phyloP scores from a whole-genome alignment of 2,888 invertebrate genomes.

The Dasypogon diadema region DNA sequence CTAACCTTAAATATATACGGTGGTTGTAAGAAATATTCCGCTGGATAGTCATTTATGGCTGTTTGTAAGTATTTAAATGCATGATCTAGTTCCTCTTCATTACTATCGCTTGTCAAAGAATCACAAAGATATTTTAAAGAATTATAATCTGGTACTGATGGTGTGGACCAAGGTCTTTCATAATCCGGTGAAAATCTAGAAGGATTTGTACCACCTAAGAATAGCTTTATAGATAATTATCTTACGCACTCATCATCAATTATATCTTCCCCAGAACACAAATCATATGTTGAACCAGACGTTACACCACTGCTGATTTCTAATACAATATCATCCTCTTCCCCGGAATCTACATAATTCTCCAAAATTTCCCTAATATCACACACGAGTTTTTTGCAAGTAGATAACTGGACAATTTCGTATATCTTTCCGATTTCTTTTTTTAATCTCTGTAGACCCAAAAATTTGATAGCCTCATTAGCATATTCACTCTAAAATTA shows the following conservation, averaged over 20 bases:
- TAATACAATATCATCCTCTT: neutral
- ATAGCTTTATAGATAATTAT: too few species aligned
- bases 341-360: conserved; percentile 12
- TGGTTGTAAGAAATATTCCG: conserved; percentile 65
- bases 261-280: neutral
- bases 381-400: conserved; percentile 57
- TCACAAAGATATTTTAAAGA: conserved; percentile 62
- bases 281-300: neutral
- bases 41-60: conserved; percentile 65
- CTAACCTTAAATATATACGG: conserved; percentile 63
- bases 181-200: conserved; percentile 58
- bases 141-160: conserved; percentile 61
- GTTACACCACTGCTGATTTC: neutral
- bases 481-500: conserved; percentile 60
- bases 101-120: conserved; percentile 56
- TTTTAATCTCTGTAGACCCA: conserved; percentile 60
- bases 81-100: conserved; percentile 59
- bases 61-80: conserved; percentile 62
- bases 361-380: conserved; percentile 59
- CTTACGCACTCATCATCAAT: conserved; percentile 38
- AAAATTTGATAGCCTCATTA: conserved; percentile 58
- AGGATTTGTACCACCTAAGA: neutral
- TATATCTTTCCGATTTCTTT: conserved; percentile 63
- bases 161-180: conserved; percentile 63
- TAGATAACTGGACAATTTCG: conserved; percentile 57